Evolutionary conservation across 2,797 vertebrate species (phyloP).

Genomic region (Dicrostonyx torquatus): DNA sequence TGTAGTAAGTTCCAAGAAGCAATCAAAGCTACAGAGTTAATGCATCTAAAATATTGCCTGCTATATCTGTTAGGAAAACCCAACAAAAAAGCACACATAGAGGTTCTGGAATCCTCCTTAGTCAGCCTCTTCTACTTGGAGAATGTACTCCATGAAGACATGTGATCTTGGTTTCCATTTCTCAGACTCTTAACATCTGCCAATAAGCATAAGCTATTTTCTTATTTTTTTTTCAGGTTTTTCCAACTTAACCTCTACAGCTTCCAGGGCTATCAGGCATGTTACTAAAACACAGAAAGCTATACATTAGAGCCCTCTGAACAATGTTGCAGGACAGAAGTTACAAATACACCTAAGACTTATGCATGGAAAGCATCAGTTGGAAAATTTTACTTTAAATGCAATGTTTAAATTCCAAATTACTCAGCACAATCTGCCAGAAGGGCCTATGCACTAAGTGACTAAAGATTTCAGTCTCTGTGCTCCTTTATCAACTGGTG

Average conservation of each 20-base stretch:
- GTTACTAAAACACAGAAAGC: neutral
- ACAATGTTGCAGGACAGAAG: neutral
- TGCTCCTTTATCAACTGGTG: neutral
- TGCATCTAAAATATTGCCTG: neutral
- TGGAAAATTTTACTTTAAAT: too few relatives aligned
- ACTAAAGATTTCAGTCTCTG: too few relatives aligned
- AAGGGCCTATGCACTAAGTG: neutral
- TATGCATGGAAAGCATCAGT: neutral
- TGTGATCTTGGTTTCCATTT: too few relatives aligned
- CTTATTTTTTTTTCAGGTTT: neutral
- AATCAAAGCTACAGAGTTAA: neutral
- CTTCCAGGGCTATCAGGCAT: neutral
- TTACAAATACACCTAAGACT: neutral
- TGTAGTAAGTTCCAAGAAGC: neutral
- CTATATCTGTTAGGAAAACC: neutral
- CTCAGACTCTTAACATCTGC: neutral
- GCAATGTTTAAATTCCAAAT: neutral
- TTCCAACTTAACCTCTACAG: neutral
- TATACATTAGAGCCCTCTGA: neutral
- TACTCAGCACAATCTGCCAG: too few relatives aligned
- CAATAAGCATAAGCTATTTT: neutral
- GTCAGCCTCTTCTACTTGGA: neutral
- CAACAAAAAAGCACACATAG: neutral
- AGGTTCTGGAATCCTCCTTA: neutral
- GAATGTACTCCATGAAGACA: neutral